Conservation (phyloP, 2,113 vertebrate genomes). For the Mesoclemmys tuberculata region DNA sequence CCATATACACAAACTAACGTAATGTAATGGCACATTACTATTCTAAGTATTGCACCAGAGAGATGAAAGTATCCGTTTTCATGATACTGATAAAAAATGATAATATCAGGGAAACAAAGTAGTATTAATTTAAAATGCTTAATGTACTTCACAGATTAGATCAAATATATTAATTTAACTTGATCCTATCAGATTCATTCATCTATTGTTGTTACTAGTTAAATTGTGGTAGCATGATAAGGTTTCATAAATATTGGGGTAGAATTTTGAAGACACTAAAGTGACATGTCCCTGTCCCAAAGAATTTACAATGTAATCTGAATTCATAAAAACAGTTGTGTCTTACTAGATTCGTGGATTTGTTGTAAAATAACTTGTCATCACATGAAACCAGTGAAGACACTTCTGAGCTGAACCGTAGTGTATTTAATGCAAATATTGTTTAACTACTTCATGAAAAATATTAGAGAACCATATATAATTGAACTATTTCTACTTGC, state of each 20-base stretch:
- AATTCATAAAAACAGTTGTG: background rate
- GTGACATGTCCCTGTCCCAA: background rate
- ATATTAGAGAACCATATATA: background rate
- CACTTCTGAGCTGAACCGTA: background rate
- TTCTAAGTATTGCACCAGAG: background rate
- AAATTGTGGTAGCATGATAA: background rate
- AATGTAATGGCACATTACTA: background rate
- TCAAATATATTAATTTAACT: background rate
- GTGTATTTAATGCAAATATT: background rate
- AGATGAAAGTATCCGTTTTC: background rate
- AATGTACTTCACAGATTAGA: background rate
- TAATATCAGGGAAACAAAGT: background rate
- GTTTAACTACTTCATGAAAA: background rate
- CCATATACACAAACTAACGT: background rate
- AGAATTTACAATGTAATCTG: constrained; percentile 1
- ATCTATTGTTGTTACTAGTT: background rate
- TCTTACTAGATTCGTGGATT: constrained; percentile 4
- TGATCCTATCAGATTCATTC: background rate
- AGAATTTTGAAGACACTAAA: background rate
- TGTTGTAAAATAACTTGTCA: background rate
- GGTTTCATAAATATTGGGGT: background rate
- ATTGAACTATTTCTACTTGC: constrained; percentile 1
- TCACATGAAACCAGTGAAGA: background rate
- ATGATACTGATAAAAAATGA: background rate
- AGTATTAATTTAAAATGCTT: background rate